Evolutionary conservation across 1,140 invertebrate species (phyloP).

Genomic region (Dendroctonus ponderosae): DNA sequence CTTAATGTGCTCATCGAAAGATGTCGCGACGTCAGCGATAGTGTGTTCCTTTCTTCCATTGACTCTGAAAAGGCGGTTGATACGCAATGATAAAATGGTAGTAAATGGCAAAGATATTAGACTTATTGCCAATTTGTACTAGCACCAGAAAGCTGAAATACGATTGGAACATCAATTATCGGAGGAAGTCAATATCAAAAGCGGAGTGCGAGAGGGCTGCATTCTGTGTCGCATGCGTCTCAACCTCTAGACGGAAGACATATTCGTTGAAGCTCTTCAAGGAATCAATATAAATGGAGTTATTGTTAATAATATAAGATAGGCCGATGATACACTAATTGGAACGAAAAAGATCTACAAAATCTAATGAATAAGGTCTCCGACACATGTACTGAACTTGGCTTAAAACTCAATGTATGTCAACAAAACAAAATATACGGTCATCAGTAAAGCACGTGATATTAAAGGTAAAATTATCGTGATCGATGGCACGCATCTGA

Average conservation of each 20-base stretch:
- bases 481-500: slow-evolving; percentile 21
- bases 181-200: slow-evolving; percentile 34
- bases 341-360: slow-evolving; percentile 22
- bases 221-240: too few relatives aligned
- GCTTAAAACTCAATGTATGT: slow-evolving; percentile 28
- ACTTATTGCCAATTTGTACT: slow-evolving; percentile 12
- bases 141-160: slow-evolving; percentile 5
- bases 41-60: slow-evolving; percentile 13
- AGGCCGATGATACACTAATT: slow-evolving; percentile 39
- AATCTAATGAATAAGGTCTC: slow-evolving; percentile 17
- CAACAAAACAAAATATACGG: slow-evolving; percentile 32
- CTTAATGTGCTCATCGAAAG: slow-evolving; percentile 18
- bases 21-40: slow-evolving; percentile 14
- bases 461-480: slow-evolving; percentile 18
- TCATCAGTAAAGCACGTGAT: slow-evolving; percentile 28
- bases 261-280: slow-evolving; percentile 21
- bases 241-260: slow-evolving; percentile 37
- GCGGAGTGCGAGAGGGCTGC: slow-evolving; percentile 43
- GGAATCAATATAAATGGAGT: slow-evolving; percentile 32
- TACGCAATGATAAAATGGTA: slow-evolving; percentile 1
- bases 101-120: slow-evolving; percentile 24
- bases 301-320: slow-evolving; percentile 34
- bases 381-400: slow-evolving; percentile 17
- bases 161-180: slow-evolving; percentile 28
- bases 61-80: slow-evolving; percentile 29